Percentiles rank a stretch among this genome's conserved stretches.
Evolutionary conservation across 2,888 invertebrate genomes (phyloP).

Genomic region (Coecobrya sp.): DNA sequence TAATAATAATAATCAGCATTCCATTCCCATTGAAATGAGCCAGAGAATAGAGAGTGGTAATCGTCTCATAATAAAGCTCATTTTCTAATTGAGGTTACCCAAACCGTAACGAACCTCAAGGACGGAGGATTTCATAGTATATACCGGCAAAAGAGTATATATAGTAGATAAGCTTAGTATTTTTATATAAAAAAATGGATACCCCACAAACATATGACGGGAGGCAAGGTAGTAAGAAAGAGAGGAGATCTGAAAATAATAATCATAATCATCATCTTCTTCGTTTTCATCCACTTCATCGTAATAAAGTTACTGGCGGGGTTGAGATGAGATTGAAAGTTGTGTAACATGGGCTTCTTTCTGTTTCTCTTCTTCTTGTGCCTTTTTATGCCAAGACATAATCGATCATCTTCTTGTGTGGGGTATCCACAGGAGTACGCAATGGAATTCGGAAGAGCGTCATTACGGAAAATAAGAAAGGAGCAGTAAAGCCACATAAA

Average conservation of each 20-base stretch:
- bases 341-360: constrained; percentile 47
- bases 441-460: constrained; percentile 81
- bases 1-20: constrained; percentile 61
- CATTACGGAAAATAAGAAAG: constrained; percentile 58
- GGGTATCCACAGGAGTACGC: constrained; percentile 83
- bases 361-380: constrained; percentile 22
- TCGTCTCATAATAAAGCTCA: constrained; percentile 69
- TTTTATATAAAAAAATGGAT: constrained; percentile 25
- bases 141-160: constrained; percentile 64
- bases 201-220: constrained; percentile 60
- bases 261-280: constrained; percentile 41
- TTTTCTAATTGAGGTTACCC: constrained; percentile 82
- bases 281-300: not conserved
- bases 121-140: constrained; percentile 70
- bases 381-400: constrained; percentile 77
- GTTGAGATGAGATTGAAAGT: constrained; percentile 78
- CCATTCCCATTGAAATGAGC: constrained; percentile 66
- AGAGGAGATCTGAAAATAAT: constrained; percentile 63
- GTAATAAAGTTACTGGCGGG: constrained; percentile 72
- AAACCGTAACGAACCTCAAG: constrained; percentile 83
- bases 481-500: constrained; percentile 41
- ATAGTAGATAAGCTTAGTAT: not conserved
- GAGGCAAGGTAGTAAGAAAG: constrained; percentile 22
- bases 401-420: constrained; percentile 83
- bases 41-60: constrained; percentile 15